Evolutionary conservation across 2,888 invertebrate genomes (phyloP).

Genomic region (Dynastes tityus): DNA sequence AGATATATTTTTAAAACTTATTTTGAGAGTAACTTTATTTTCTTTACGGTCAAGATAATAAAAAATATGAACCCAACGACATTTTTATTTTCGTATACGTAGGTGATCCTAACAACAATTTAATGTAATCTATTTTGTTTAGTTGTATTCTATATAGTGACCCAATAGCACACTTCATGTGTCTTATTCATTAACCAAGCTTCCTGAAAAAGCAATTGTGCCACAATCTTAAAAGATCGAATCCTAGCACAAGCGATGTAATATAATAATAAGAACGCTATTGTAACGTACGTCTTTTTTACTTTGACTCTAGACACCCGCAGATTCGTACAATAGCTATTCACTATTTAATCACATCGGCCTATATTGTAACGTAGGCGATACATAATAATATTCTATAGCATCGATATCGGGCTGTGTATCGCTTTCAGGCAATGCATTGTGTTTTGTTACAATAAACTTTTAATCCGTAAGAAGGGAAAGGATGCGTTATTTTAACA

Average conservation of each 20-base stretch:
- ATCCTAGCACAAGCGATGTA: conserved; percentile 55
- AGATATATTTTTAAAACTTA: no score
- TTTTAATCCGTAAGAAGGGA: conserved; percentile 56
- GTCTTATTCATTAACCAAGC: no score
- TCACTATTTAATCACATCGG: conserved; percentile 64
- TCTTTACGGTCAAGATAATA: no score
- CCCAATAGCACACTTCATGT: no score
- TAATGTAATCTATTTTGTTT: no score
- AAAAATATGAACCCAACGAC: no score
- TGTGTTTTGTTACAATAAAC: conserved; percentile 57
- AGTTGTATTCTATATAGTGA: no score
- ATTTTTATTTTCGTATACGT: no score
- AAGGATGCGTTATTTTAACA: conserved; percentile 55
- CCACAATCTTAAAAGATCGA: no score
- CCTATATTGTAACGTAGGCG: conserved; percentile 63
- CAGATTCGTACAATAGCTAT: conserved; percentile 64
- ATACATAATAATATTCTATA: conserved; percentile 62
- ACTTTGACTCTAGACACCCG: conserved; percentile 63
- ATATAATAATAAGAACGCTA: conserved; percentile 60
- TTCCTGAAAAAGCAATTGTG: no score
- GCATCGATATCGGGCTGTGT: conserved; percentile 59
- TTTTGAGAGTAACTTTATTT: no score
- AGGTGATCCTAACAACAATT: no score
- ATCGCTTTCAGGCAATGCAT: conserved; percentile 54
- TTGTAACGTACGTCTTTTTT: conserved; percentile 63